These are phyloP conservation scores for Tuberolachnus salignus DNA, from an alignment of 2,888 invertebrate species.

Conservation along the genomic window DNA sequence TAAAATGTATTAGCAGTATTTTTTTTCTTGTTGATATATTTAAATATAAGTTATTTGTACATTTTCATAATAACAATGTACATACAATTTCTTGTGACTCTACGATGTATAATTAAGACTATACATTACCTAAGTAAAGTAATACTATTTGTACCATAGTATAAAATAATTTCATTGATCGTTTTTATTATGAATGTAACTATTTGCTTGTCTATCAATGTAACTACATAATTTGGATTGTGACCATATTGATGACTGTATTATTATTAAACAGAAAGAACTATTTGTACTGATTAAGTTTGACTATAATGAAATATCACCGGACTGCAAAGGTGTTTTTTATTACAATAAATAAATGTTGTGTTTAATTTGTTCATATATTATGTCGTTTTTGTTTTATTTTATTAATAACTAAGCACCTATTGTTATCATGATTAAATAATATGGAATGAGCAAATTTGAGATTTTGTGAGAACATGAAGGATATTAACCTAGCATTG, in stretches of 20 bases:
- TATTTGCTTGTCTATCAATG: slow-evolving; percentile 24
- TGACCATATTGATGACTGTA: slow-evolving; percentile 23
- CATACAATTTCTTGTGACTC: slow-evolving; percentile 34
- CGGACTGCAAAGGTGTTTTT: slow-evolving; percentile 23
- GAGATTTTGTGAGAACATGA: neutral
- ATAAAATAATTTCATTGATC: slow-evolving; percentile 22
- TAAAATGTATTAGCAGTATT: slow-evolving; percentile 42
- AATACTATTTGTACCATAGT: slow-evolving; percentile 42
- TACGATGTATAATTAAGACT: slow-evolving; percentile 34
- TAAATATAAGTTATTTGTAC: slow-evolving; percentile 32
- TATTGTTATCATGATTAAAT: too few species aligned
- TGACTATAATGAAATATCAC: slow-evolving; percentile 25
- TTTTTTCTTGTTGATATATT: slow-evolving; percentile 39
- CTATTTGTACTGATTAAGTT: slow-evolving; percentile 46
- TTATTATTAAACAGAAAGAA: slow-evolving; percentile 15
- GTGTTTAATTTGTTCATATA: slow-evolving; percentile 37
- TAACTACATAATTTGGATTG: slow-evolving; percentile 22
- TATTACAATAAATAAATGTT: slow-evolving; percentile 47
- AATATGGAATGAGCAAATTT: too few species aligned
- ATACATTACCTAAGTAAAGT: slow-evolving; percentile 21
- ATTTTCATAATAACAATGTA: slow-evolving; percentile 23
- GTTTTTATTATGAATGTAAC: slow-evolving; percentile 37
- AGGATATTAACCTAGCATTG: neutral
- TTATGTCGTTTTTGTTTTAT: slow-evolving; percentile 11
- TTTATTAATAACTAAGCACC: neutral